Base-by-base conservation (phyloP, 2,113 vertebrate species). In the Ranitomeya variabilis region DNA sequence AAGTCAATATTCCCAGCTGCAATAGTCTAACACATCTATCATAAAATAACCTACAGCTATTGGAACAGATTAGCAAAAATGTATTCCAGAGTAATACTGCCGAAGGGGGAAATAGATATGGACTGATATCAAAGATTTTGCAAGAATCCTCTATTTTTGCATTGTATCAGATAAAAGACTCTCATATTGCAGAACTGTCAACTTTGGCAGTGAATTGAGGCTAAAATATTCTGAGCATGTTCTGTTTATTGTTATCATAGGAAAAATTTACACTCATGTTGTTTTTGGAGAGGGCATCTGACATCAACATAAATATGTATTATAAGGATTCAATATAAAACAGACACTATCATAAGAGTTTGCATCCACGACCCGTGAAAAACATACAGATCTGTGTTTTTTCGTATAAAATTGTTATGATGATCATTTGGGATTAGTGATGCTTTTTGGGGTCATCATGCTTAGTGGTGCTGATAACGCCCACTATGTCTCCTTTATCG, bases 101-200 rank as follows among this genome's bases (percentile, higher is more conserved):
- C n/a, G 52, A 59, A 23, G 14, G 69, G n/a, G 12, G 14, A 80
- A 80, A 31, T 59, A 14, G 77, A 57, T 80, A 11, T 80, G n/a
- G 76, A 57, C 31, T 80, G n/a, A 60, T 31, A 80, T 80, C 78
- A 80, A 80, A 80, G 78, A 26, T 79, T 80, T 16, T 60, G 54
- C 23, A 80, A 31, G 54, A 59, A 26, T 31, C 23, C n/a, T 59
- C 78, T 80, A 80, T n/a, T 80, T 55, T 26, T 80, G 51, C 51
- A 54, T 12, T 18, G 19, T 78, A 54, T 78, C 51, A 78, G 76
- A 54, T 54, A 54, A 54, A 52, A 78, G 76, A n/a, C 76, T 52
- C 76, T 16, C 54, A 80, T n/a, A 16, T 57, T 80, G 26, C 19
- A 23, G 52, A 59, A 57, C 54, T 80, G 77, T 57, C 52, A 80